A percentile compares a stretch with the other conserved stretches of the same genome.
These are phyloP conservation scores for Limnodromus scolopaceus DNA, from an alignment of 2,797 vertebrate genomes.

Conservation along the genomic window DNA sequence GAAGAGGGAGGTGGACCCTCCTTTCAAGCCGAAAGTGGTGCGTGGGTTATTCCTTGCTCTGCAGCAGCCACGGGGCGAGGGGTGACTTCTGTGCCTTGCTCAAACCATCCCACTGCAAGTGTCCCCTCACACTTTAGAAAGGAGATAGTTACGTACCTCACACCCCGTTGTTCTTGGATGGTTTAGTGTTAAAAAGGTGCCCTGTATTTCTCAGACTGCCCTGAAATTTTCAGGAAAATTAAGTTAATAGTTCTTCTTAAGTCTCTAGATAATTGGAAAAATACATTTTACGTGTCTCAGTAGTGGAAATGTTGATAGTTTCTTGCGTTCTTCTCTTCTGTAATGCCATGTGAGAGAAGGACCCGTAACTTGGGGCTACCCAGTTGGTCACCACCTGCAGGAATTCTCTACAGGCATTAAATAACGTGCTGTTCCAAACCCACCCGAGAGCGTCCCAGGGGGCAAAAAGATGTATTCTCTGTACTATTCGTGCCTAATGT, in stretches of 20 bases:
- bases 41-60: conserved; percentile 29
- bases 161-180: background rate
- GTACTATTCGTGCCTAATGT: rapidly evolving
- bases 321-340: background rate
- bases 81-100: background rate
- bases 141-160: background rate
- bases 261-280: background rate
- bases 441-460: background rate
- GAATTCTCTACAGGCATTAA: background rate
- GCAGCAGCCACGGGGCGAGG: background rate
- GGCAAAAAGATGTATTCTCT: background rate
- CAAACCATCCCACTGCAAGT: background rate
- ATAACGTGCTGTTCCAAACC: background rate
- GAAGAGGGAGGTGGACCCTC: conserved; percentile 86
- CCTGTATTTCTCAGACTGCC: background rate
- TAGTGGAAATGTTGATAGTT: background rate
- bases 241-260: background rate
- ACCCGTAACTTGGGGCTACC: background rate
- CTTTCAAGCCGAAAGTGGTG: conserved; percentile 99
- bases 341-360: background rate
- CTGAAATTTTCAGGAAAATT: background rate
- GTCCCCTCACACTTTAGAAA: background rate
- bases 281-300: background rate
- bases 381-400: background rate
- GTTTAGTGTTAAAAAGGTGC: background rate